Evolutionary conservation across 2,888 invertebrate genomes (phyloP).

Genomic region (Drosophila kambysellisi): DNA sequence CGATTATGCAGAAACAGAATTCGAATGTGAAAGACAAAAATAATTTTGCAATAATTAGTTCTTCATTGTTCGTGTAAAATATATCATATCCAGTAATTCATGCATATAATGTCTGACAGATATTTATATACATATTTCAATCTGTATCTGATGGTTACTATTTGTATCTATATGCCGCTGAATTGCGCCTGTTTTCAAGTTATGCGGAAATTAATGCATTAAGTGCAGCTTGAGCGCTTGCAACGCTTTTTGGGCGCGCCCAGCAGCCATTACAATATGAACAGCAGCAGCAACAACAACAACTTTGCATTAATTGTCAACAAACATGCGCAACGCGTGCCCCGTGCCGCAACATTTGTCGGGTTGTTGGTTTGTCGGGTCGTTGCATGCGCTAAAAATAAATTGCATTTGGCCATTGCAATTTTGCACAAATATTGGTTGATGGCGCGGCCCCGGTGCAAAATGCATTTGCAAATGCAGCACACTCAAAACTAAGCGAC

Average conservation of each 20-base stretch:
- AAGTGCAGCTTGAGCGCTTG: slow-evolving; percentile 48
- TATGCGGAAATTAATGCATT: slow-evolving; percentile 73
- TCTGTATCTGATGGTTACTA: background rate
- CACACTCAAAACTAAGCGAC: slow-evolving; percentile 54
- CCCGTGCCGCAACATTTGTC: slow-evolving; percentile 24
- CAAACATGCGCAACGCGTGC: slow-evolving; percentile 71
- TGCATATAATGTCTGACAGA: background rate
- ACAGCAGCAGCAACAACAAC: slow-evolving; percentile 11
- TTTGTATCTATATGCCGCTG: slow-evolving; percentile 11
- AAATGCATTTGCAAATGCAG: slow-evolving; percentile 16
- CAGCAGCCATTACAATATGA: slow-evolving; percentile 29
- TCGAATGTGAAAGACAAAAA: background rate
- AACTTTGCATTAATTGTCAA: slow-evolving; percentile 72
- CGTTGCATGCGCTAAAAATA: slow-evolving; percentile 73
- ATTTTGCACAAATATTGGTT: slow-evolving; percentile 35
- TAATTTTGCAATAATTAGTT: background rate
- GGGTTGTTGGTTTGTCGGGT: slow-evolving; percentile 29
- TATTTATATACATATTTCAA: background rate
- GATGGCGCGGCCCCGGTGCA: background rate
- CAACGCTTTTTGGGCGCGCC: slow-evolving; percentile 55
- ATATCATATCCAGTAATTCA: background rate
- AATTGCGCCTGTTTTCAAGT: slow-evolving; percentile 33
- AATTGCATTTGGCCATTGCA: slow-evolving; percentile 67
- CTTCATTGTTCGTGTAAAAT: background rate
- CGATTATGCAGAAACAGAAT: background rate